These are phyloP conservation scores for Marasmarcha lunaedactyla DNA, from an alignment of 2,888 invertebrate genomes.

Conservation along the genomic window DNA sequence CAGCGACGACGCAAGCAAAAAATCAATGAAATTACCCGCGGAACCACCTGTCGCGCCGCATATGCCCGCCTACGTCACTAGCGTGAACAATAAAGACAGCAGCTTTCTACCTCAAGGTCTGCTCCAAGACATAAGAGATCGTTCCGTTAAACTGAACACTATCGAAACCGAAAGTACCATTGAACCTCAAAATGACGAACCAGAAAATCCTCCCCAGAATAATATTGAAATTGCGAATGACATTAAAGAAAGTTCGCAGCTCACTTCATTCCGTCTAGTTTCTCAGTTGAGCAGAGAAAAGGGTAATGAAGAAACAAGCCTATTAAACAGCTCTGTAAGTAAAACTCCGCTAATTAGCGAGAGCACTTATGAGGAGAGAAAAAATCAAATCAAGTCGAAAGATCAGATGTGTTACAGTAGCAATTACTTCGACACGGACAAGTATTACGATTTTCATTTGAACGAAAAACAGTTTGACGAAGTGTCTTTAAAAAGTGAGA, in stretches of 20 bases:
- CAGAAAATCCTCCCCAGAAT: constrained; percentile 46
- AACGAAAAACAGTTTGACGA: constrained; percentile 76
- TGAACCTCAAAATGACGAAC: constrained; percentile 24
- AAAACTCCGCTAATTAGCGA: constrained; percentile 71
- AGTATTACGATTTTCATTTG: constrained; percentile 85
- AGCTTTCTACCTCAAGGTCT: constrained; percentile 75
- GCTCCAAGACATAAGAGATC: constrained; percentile 77
- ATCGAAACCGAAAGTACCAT: constrained; percentile 50
- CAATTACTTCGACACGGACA: constrained; percentile 79
- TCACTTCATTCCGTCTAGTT: constrained; percentile 65
- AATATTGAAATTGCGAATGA: constrained; percentile 58
- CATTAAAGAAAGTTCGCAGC: constrained; percentile 59
- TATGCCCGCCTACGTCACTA: constrained; percentile 33
- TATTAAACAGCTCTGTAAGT: constrained; percentile 23
- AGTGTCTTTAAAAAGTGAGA: constrained; percentile 50
- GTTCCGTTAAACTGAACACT: constrained; percentile 64
- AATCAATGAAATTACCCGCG: constrained; percentile 41
- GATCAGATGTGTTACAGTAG: constrained; percentile 56
- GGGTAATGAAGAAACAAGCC: constrained; percentile 32
- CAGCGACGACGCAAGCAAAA: constrained; percentile 44
- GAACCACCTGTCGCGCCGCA: constrained; percentile 41
- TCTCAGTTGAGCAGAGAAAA: constrained; percentile 57
- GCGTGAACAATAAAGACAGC: constrained; percentile 46
- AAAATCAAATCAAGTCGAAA: constrained; percentile 61
- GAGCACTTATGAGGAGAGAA: constrained; percentile 76